Percentiles rank a stretch among this genome's conserved stretches.
Evolutionary conservation across 2,113 vertebrate species (phyloP).

Genomic region (Misgurnus anguillicaudatus): DNA sequence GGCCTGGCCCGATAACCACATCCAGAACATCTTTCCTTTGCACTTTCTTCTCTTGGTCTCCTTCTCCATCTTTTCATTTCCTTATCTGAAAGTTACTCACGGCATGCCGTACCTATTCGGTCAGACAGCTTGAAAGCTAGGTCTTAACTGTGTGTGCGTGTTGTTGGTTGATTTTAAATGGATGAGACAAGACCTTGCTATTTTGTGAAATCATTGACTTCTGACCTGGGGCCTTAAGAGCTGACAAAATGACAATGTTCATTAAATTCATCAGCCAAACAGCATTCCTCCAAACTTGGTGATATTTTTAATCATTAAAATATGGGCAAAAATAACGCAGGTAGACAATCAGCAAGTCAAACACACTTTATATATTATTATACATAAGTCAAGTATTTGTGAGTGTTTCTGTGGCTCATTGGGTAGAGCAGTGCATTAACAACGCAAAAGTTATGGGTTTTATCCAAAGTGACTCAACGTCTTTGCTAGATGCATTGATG

Average conservation of each 20-base stretch:
- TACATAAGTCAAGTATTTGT: too few species aligned
- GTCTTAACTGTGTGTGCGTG: constrained; percentile 25
- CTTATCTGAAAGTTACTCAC: constrained; percentile 53
- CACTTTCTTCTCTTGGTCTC: constrained; percentile 33
- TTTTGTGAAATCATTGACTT: constrained; percentile 62
- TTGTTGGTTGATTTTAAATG: constrained; percentile 57
- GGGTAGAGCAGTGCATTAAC: too few species aligned
- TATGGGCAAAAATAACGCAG: neutral
- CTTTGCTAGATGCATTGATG: too few species aligned
- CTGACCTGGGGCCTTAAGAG: constrained; percentile 61
- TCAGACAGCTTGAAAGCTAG: constrained; percentile 35
- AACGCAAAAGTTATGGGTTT: too few species aligned
- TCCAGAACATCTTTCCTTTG: constrained; percentile 64
- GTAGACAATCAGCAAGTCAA: constrained; percentile 13
- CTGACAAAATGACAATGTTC: constrained; percentile 63
- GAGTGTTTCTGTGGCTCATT: too few species aligned
- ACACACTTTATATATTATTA: neutral
- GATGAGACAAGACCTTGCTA: constrained; percentile 64
- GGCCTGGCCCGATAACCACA: constrained; percentile 67
- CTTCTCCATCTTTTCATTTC: constrained; percentile 27
- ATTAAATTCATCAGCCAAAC: constrained; percentile 67
- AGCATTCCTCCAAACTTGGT: constrained; percentile 8
- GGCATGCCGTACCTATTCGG: constrained; percentile 60
- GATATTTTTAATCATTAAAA: constrained; percentile 17
- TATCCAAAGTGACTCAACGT: too few species aligned